Percentiles rank a stretch among this genome's conserved stretches.
These are phyloP conservation scores for Automeris io DNA, from an alignment of 2,888 invertebrate species.

Conservation along the genomic window DNA sequence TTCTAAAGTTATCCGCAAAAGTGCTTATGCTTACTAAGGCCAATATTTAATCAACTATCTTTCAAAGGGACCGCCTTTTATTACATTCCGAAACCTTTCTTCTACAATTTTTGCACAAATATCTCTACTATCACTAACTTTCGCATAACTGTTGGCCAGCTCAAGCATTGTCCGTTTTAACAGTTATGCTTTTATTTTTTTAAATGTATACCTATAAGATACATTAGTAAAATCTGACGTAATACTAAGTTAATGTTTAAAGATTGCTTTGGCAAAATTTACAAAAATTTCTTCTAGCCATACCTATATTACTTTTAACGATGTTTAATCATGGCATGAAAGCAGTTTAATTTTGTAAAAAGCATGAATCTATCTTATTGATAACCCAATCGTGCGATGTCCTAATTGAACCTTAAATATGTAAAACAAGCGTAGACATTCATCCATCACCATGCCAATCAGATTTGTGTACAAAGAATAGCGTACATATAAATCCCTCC, in stretches of 20 bases:
- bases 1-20: conserved; percentile 44
- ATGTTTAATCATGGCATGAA: no score
- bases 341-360: no score
- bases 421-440: conserved; percentile 48
- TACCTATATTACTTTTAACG: not conserved
- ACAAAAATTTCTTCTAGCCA: no score
- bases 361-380: not conserved
- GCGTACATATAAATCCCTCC: conserved; percentile 47
- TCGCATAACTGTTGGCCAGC: conserved; percentile 32
- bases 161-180: conserved; percentile 12
- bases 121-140: conserved; percentile 40
- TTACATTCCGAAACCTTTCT: conserved; percentile 38
- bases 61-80: conserved; percentile 55
- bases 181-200: not conserved
- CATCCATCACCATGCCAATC: conserved; percentile 68
- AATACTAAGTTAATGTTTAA: no score
- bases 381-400: not conserved
- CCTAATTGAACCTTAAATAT: not conserved
- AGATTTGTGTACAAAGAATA: conserved; percentile 47
- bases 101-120: conserved; percentile 57
- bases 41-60: conserved; percentile 60
- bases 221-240: no score
- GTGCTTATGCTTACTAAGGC: conserved; percentile 48
- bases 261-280: no score
- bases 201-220: conserved; percentile 17